phyloP scores from a whole-genome alignment of 2,888 invertebrate genomes.

The Thereva nobilitata region DNA sequence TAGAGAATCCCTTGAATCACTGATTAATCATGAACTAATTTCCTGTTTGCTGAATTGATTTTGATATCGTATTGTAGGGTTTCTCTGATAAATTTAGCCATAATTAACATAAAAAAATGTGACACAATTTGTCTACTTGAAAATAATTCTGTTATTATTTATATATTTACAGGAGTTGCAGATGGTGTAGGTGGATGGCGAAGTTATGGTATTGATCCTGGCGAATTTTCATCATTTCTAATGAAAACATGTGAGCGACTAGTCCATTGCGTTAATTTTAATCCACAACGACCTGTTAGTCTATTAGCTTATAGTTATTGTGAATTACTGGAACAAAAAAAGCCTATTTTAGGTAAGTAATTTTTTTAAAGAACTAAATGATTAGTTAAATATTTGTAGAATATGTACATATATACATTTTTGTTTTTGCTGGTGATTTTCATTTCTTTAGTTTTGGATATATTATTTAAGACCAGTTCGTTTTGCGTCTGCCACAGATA shows the following conservation, averaged over 20 bases:
- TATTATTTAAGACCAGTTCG: too few relatives aligned
- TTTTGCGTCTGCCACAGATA: too few relatives aligned
- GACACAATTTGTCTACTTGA: not conserved
- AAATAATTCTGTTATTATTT: slow-evolving; percentile 23
- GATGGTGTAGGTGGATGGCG: slow-evolving; percentile 99
- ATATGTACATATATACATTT: not conserved
- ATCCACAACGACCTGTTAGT: slow-evolving; percentile 82
- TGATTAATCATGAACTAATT: too few relatives aligned
- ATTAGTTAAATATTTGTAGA: not conserved
- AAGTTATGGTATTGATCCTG: slow-evolving; percentile 96
- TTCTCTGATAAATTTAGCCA: too few relatives aligned
- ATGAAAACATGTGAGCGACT: slow-evolving; percentile 95
- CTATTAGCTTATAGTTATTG: slow-evolving; percentile 89
- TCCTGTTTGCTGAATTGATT: too few relatives aligned
- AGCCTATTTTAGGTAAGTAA: slow-evolving; percentile 80
- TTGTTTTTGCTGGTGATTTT: too few relatives aligned
- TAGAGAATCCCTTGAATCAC: too few relatives aligned
- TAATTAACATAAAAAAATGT: too few relatives aligned
- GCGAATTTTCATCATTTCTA: slow-evolving; percentile 90
- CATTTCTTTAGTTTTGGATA: too few relatives aligned
- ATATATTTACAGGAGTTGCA: slow-evolving; percentile 78
- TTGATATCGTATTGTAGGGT: too few relatives aligned
- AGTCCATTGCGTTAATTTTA: slow-evolving; percentile 86
- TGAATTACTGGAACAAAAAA: slow-evolving; percentile 88
- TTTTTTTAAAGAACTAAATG: not conserved